These are phyloP conservation scores for Enteromius trimaculatus DNA, from an alignment of 2,797 vertebrate species.

Conservation along the genomic window DNA sequence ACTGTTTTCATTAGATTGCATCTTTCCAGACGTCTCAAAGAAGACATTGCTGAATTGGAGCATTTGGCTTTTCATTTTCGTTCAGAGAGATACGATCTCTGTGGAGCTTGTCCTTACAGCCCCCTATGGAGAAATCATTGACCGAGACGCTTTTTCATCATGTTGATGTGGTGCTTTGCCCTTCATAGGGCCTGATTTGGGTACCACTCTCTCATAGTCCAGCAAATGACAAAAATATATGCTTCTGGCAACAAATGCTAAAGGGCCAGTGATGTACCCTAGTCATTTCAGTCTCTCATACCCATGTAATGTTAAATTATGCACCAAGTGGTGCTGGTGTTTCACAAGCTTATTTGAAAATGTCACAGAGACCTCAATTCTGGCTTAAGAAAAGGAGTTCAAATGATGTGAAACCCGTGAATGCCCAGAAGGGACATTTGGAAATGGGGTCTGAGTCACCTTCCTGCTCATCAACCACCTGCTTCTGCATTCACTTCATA, in stretches of 20 bases:
- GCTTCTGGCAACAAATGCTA: neutral
- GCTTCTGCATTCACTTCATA: neutral
- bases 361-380: neutral
- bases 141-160: neutral
- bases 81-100: neutral
- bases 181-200: neutral
- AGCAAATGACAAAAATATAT: neutral
- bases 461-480: neutral
- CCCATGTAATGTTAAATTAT: neutral
- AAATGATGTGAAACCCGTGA: neutral
- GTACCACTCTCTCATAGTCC: neutral
- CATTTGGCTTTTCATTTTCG: conserved; percentile 23
- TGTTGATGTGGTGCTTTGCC: neutral
- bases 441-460: neutral
- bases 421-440: neutral
- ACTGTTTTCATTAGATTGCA: conserved; percentile 4
- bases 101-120: neutral
- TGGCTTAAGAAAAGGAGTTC: neutral
- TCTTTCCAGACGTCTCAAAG: neutral
- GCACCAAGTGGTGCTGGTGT: neutral
- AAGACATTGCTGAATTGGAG: neutral
- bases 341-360: neutral
- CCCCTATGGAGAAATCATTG: neutral
- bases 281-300: neutral
- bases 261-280: neutral